These are phyloP conservation scores for Metridium senile DNA, from an alignment of 92 coral and sea anemone genomes.

Conservation along the genomic window DNA sequence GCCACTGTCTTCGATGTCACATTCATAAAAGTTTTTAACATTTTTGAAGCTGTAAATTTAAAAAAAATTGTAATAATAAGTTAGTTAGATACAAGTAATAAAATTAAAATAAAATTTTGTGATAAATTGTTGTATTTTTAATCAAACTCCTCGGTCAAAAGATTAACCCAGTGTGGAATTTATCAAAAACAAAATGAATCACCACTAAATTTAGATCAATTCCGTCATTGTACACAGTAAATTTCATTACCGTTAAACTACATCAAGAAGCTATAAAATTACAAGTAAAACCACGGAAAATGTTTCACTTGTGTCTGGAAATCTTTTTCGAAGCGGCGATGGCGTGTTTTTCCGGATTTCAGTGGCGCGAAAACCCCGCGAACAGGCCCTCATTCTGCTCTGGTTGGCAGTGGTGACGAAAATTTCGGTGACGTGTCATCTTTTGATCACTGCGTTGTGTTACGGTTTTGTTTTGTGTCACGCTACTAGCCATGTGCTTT, in stretches of 20 bases:
- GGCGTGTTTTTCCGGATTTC: not conserved
- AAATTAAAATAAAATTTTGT: too few species aligned
- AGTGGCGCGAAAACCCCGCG: constrained; percentile 3
- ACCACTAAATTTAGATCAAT: constrained; percentile 24
- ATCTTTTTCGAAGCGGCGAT: not conserved
- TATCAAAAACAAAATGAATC: not conserved
- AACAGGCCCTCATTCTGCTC: not conserved
- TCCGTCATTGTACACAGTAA: not conserved
- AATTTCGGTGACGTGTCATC: constrained; percentile 83
- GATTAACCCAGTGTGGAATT: not conserved
- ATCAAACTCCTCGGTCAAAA: not conserved
- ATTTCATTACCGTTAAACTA: not conserved
- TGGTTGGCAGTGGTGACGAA: constrained; percentile 39
- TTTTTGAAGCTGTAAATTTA: not conserved
- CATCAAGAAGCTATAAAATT: not conserved
- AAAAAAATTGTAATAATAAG: too few species aligned
- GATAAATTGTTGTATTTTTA: too few species aligned
- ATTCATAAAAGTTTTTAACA: not conserved
- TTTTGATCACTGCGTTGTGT: constrained; percentile 44
- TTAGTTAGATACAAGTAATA: too few species aligned
- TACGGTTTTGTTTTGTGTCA: constrained; percentile 25
- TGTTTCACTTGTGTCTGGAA: too few species aligned
- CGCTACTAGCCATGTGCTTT: constrained; percentile 32
- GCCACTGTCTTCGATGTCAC: too few species aligned
- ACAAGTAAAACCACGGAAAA: not conserved